Conservation (phyloP, 2,113 vertebrate genomes). For the Thermophis baileyi region DNA sequence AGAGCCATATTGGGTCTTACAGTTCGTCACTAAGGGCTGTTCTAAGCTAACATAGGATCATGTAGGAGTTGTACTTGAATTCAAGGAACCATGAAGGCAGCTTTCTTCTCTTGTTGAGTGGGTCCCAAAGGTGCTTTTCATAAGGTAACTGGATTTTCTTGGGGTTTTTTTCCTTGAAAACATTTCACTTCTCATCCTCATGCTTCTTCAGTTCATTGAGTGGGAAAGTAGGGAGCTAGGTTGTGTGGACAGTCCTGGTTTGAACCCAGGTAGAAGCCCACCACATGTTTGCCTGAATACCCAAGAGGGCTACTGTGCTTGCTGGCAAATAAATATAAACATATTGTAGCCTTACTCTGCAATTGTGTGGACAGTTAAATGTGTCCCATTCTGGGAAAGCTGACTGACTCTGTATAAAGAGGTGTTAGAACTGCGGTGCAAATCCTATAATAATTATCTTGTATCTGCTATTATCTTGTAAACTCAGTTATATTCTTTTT, state of each 20-base stretch:
- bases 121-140: neutral
- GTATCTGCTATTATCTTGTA: neutral
- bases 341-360: neutral
- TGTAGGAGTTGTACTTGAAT: neutral
- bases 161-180: neutral
- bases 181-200: neutral
- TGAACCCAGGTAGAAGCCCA: neutral
- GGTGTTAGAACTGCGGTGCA: neutral
- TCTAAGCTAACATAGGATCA: neutral
- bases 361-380: neutral
- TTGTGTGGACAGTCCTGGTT: neutral
- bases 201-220: neutral
- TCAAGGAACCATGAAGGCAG: neutral
- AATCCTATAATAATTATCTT: neutral
- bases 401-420: neutral
- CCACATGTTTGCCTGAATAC: neutral
- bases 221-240: neutral
- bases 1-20: neutral
- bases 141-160: neutral
- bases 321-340: neutral
- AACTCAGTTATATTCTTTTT: neutral
- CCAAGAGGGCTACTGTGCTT: neutral
- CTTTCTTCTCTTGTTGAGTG: neutral
- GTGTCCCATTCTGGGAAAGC: neutral
- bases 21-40: neutral